Conservation (phyloP, 2,797 vertebrate genomes). For the Tapirus indicus region DNA sequence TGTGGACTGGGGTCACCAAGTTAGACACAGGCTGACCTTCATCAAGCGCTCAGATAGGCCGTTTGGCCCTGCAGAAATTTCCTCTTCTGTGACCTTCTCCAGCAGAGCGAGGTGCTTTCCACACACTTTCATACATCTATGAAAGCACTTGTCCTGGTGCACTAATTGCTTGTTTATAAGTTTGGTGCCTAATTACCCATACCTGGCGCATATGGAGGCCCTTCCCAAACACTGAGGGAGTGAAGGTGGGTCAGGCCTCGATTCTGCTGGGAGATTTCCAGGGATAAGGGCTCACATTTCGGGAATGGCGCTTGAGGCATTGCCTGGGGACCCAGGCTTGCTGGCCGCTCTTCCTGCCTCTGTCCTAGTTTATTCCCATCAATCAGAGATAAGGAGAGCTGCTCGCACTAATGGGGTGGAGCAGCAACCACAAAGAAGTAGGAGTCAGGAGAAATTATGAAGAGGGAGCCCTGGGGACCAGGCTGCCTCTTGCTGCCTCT, state of each 20-base stretch:
- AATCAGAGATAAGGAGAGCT: conserved; percentile 55
- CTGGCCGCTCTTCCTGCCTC: background rate
- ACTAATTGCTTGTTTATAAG: background rate
- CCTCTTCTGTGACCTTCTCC: background rate
- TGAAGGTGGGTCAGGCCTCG: background rate
- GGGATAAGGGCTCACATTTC: background rate
- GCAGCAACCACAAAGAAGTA: conserved; percentile 49
- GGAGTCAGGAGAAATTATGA: conserved; percentile 52
- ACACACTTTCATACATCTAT: background rate
- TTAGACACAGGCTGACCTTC: background rate
- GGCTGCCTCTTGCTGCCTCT: background rate
- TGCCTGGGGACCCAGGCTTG: conserved; percentile 39
- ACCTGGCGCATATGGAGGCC: background rate
- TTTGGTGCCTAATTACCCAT: background rate
- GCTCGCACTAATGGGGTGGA: conserved; percentile 30
- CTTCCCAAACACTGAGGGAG: background rate
- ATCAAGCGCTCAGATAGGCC: background rate
- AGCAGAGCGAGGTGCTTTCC: background rate
- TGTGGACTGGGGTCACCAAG: background rate
- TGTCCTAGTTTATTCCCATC: conserved; percentile 54
- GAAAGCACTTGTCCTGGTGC: background rate
- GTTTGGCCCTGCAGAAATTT: background rate
- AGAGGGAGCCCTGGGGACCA: conserved; percentile 38
- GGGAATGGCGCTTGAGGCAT: background rate
- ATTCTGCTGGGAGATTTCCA: background rate